A percentile compares a stretch with the other conserved stretches of the same genome.
Conservation (phyloP, 2,113 vertebrate species). For the Mirounga angustirostris region DNA sequence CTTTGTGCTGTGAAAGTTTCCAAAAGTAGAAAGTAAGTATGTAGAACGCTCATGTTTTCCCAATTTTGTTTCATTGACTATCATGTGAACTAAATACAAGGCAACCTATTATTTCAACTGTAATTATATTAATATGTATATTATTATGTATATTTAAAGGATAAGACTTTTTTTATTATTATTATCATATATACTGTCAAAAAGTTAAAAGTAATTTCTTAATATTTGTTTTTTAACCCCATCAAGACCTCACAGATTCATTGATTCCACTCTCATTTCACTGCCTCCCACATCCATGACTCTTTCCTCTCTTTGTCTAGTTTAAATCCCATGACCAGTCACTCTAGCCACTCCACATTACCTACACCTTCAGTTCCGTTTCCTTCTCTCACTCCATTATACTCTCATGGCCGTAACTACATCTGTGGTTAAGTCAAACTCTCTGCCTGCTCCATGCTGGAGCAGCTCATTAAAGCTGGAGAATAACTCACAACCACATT, state of each 20-base stretch:
- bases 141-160: background rate
- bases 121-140: background rate
- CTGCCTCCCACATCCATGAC: background rate
- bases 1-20: background rate
- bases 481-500: background rate
- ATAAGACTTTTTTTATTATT: background rate
- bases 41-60: background rate
- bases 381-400: background rate
- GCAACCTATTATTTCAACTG: background rate
- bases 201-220: background rate
- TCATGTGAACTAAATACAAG: background rate
- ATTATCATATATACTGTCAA: background rate
- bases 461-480: background rate
- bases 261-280: background rate
- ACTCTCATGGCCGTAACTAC: background rate
- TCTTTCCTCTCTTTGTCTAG: background rate
- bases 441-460: background rate
- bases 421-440: background rate
- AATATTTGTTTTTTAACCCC: background rate
- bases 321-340: background rate
- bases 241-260: background rate
- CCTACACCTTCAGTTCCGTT: background rate
- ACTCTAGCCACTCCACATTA: background rate
- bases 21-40: background rate
- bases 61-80: background rate